phyloP scores from a whole-genome alignment of 2,888 invertebrate genomes.

The Ormyrus nitidulus region DNA sequence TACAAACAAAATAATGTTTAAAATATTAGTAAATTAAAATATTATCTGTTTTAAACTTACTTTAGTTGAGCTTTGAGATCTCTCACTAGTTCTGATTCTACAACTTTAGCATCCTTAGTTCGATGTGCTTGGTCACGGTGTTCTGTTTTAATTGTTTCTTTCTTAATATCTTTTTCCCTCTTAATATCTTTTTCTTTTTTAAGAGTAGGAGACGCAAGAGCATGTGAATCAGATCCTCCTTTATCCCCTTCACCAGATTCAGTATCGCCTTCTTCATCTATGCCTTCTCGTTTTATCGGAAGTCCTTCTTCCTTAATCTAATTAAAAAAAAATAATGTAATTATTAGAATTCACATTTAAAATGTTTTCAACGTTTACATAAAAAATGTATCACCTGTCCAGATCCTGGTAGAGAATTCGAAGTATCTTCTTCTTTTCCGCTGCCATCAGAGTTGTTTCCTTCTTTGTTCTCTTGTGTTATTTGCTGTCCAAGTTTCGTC shows the following conservation, averaged over 20 bases:
- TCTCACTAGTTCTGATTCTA: constrained; percentile 86
- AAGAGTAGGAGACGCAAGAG: constrained; percentile 74
- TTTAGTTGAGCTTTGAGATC: constrained; percentile 95
- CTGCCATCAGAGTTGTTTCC: constrained; percentile 77
- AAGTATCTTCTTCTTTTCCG: constrained; percentile 76
- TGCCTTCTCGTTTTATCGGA: constrained; percentile 69
- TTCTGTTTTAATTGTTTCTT: constrained; percentile 74
- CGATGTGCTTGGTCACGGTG: constrained; percentile 79
- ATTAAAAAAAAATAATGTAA: background rate
- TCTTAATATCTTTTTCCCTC: constrained; percentile 79
- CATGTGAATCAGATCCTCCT: constrained; percentile 72
- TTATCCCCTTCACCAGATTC: constrained; percentile 76
- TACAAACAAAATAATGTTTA: constrained; percentile 8
- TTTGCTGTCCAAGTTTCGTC: constrained; percentile 78
- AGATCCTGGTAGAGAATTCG: constrained; percentile 70
- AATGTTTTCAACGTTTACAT: no score
- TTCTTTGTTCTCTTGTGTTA: constrained; percentile 78
- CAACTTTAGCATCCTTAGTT: constrained; percentile 80
- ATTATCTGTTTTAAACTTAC: constrained; percentile 77
- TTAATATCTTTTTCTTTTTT: constrained; percentile 81
- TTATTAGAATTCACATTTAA: no score
- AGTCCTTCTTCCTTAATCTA: constrained; percentile 72
- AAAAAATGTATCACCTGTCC: constrained; percentile 64
- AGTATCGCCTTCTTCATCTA: constrained; percentile 71
- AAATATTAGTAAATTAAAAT: constrained; percentile 6